These are phyloP conservation scores for Cebus imitator DNA, from an alignment of 2,113 vertebrate genomes.

Conservation along the genomic window DNA sequence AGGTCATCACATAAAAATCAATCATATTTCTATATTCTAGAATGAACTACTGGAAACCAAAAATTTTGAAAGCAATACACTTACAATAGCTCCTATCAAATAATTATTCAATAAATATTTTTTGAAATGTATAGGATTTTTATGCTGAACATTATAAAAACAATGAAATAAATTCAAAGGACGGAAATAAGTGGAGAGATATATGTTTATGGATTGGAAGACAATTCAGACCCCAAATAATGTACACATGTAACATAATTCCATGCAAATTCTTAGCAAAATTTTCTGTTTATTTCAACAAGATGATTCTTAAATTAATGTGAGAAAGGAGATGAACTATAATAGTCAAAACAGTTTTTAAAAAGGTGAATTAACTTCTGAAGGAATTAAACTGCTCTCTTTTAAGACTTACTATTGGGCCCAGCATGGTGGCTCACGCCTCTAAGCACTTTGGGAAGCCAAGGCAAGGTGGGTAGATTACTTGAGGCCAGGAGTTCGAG, in stretches of 20 bases:
- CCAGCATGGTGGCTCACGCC: too few relatives aligned
- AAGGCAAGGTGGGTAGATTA: too few relatives aligned
- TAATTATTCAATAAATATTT: neutral
- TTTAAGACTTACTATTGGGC: neutral
- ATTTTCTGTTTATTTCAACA: neutral
- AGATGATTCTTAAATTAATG: neutral
- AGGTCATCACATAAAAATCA: neutral
- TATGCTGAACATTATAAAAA: neutral
- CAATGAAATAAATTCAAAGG: neutral
- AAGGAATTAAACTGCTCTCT: neutral
- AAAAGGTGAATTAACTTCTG: neutral
- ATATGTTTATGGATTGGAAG: neutral
- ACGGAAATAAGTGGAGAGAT: neutral
- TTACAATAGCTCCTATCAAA: neutral
- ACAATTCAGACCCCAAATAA: neutral
- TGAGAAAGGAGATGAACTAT: neutral
- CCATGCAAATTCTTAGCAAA: neutral
- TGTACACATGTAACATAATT: neutral
- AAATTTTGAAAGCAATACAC: neutral
- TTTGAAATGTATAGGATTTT: neutral
- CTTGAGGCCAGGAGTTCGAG: too few relatives aligned
- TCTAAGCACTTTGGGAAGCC: too few relatives aligned
- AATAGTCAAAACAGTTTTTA: neutral
- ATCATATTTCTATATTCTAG: neutral
- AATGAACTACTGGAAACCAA: neutral